phyloP scores from a whole-genome alignment of 2,113 vertebrate genomes.

The Upupa epops region DNA sequence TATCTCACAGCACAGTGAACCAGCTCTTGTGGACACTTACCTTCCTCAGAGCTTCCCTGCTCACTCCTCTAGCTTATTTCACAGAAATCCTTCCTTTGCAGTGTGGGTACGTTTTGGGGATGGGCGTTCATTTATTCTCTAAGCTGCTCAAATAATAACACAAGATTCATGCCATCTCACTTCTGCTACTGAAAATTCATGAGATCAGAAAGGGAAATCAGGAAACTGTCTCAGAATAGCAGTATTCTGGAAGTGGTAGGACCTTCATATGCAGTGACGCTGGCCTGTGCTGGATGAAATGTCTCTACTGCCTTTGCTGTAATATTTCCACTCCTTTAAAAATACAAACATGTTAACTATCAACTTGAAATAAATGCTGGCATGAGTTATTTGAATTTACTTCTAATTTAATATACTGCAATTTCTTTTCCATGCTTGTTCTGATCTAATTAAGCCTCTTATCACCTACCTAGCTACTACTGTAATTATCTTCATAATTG shows the following conservation, averaged over 20 bases:
- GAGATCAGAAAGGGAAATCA: background rate
- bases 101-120: fast-evolving
- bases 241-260: background rate
- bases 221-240: background rate
- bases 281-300: background rate
- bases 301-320: background rate
- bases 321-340: background rate
- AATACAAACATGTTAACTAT: background rate
- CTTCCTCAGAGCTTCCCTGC: background rate
- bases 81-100: background rate
- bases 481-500: conserved; percentile 46
- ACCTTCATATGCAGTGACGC: background rate
- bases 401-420: conserved; percentile 25
- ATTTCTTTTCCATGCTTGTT: conserved; percentile 3
- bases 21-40: background rate
- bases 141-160: background rate
- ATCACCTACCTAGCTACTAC: conserved; percentile 14
- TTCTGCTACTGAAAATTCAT: background rate
- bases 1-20: fast-evolving
- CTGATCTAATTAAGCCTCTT: conserved; percentile 40
- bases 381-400: conserved; percentile 19
- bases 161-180: background rate
- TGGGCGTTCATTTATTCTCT: background rate
- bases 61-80: background rate
- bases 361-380: conserved; percentile 17